Evolutionary conservation across 92 coral and sea anemone species (phyloP).

Genomic region (Epizoanthus scotinus): DNA sequence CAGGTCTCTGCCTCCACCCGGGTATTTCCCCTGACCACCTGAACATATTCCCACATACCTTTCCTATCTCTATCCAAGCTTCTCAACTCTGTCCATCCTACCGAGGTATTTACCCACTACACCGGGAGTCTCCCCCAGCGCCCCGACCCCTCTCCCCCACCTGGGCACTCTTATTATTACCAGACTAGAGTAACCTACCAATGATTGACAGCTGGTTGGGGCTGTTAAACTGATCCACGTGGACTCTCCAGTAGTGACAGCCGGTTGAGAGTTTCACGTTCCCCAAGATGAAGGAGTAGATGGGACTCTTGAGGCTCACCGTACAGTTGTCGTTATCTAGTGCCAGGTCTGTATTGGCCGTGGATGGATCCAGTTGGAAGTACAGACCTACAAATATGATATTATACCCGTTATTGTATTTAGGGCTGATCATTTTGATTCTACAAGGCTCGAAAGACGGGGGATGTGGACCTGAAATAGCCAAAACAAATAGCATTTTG

Average conservation of each 20-base stretch:
- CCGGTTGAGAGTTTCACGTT: conserved; percentile 72
- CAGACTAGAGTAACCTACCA: conserved; percentile 45
- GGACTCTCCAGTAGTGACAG: conserved; percentile 90
- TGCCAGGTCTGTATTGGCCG: conserved; percentile 82
- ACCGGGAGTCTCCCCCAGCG: no score
- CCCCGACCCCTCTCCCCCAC: no score
- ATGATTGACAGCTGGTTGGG: conserved; percentile 81
- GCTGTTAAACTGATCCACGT: conserved; percentile 81
- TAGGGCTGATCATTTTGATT: no score
- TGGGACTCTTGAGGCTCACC: conserved; percentile 83
- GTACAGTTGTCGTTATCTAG: conserved; percentile 71
- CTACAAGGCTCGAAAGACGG: not conserved
- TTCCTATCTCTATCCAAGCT: no score
- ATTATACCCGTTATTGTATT: not conserved
- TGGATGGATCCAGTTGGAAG: conserved; percentile 76
- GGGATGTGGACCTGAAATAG: no score
- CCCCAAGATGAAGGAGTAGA: conserved; percentile 81
- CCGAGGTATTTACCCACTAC: no score
- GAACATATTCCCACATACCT: no score
- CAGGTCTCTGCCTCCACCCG: not conserved
- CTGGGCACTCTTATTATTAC: no score
- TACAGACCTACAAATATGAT: conserved; percentile 53
- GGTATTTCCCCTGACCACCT: no score
- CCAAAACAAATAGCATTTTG: no score
- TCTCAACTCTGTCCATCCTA: no score